Base-by-base conservation (phyloP, 2,888 invertebrate genomes). In the Maniola hyperantus region DNA sequence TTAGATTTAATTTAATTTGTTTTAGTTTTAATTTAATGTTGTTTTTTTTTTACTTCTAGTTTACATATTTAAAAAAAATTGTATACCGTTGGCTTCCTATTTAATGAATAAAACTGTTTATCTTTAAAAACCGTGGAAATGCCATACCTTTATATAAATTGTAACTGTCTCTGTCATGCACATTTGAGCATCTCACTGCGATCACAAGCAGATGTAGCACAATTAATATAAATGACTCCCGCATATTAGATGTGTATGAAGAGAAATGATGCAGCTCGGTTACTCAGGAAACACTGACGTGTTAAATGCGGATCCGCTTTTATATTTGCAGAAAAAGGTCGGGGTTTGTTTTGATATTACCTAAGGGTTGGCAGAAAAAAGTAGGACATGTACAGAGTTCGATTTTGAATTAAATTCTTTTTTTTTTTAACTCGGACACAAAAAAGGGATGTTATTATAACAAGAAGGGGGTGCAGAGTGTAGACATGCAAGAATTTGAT, bases 141-240 rank as follows among this genome's bases (percentile, higher is more conserved):
- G 11, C 11, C 64, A 58, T 78, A 91, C 91, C 91, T 89, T 91
- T 91, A 74, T 91, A 91, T 74, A 84, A 88, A 80, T 91, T 91
- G 78, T 90, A 89, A 69, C 89, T 91, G 69, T 90, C 89, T 72
- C 85, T 89, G 50, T 85, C 85, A 26, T 26, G 26, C 54, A 83
- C 73, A 57, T 88, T 88, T 8, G 85, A 79, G 68, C 83, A 78
- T 74, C 80, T 80, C 55, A 74, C 76, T 20, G 82, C 72, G 34
- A 76, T 74, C 13, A 80, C 74, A n/a, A 89, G 71, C n/a, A 89
- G 71, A 65, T 83, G 11, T 50, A 51, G 83, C 64, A 89, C 74
- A 77, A 89, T 81, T 76, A 87, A 85, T 77, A 89, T 76, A 74
- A 88, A 84, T 77, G 83, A 77, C 69, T 88, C 84, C 77, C 84